These are phyloP conservation scores for Sebastes paucispinis DNA, from an alignment of 2,797 vertebrate genomes.

Conservation along the genomic window DNA sequence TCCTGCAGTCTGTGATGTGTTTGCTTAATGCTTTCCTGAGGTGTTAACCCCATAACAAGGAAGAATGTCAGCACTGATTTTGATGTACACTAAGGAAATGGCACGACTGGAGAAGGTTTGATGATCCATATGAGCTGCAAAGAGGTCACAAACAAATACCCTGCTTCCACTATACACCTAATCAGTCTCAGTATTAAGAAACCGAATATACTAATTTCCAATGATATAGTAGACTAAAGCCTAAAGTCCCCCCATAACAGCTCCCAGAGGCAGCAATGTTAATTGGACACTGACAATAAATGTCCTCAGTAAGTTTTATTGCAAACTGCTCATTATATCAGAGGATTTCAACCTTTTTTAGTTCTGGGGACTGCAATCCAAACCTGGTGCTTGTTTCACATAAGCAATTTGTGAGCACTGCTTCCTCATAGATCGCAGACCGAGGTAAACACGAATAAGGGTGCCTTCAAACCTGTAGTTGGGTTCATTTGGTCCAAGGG, in stretches of 20 bases:
- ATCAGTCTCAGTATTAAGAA: neutral
- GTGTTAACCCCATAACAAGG: constrained; percentile 18
- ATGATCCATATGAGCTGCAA: neutral
- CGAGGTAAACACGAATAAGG: neutral
- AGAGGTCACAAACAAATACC: neutral
- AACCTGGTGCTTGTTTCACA: neutral
- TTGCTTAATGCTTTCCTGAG: constrained; percentile 29
- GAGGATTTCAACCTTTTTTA: neutral
- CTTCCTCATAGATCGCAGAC: neutral
- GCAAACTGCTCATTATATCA: neutral
- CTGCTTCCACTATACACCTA: neutral
- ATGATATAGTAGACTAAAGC: constrained; percentile 14
- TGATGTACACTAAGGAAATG: neutral
- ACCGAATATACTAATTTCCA: neutral
- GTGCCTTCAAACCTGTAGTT: neutral
- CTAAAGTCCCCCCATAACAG: neutral
- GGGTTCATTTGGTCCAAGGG: neutral
- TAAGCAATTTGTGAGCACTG: neutral
- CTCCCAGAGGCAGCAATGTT: constrained; percentile 8
- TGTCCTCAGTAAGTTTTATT: constrained; percentile 2
- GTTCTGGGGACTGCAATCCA: neutral
- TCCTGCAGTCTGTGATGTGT: constrained; percentile 3
- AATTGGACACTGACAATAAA: constrained; percentile 14
- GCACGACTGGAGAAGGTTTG: neutral
- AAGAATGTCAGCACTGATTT: constrained; percentile 5